Evolutionary conservation across 2,797 vertebrate genomes (phyloP), one percentile per base, ranked within the genome.

Genomic region (Chrysocyon brachyurus): DNA sequence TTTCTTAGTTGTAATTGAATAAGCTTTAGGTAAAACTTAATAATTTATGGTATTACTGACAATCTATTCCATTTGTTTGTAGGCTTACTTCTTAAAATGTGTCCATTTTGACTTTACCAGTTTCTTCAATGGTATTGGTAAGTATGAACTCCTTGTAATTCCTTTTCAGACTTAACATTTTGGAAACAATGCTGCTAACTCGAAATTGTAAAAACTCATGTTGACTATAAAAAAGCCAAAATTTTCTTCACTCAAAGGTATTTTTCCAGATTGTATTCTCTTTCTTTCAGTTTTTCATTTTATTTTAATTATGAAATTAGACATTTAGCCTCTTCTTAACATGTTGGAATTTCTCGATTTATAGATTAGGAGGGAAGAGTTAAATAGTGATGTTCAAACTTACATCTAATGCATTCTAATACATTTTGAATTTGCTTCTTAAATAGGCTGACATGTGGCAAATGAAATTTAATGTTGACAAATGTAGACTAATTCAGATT

Each of bases 391-490:
- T n/a, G n/a, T n/a, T 86, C 26, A 75, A 94, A 86, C 90, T 95
- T 91, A 28, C 28, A 72, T 85, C n/a, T 61, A 84, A 16, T 57
- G n/a, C 36, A 95, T 87, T 88, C 75, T 90, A 92, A 90, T 77
- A 85, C 9, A 87, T 57, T 72, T 82, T 84, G 54, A 68, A 72
- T 94, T 72, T 96, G n/a, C 72, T 87, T 21, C 64, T 95, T 96
- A 90, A 93, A 59, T 89, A 81, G 88, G 87, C 16, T 92, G 68
- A 92, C 94, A 92, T 97, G 94, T 96, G 85, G 84, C 94, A 97
- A 98, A 97, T 97, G 90, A 95, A 97, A 98, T 97, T 96, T 96
- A 97, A 92, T 94, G 75, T 94, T 88, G 66, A 98, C 63, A 97
- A 95, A 86, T 91, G 66, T 87, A 85, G 77, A 95, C 33, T 83